A percentile compares a stretch with the other conserved stretches of the same genome.
These are phyloP conservation scores for Lepisosteus oculatus DNA, from an alignment of 2,113 vertebrate genomes.

Conservation along the genomic window DNA sequence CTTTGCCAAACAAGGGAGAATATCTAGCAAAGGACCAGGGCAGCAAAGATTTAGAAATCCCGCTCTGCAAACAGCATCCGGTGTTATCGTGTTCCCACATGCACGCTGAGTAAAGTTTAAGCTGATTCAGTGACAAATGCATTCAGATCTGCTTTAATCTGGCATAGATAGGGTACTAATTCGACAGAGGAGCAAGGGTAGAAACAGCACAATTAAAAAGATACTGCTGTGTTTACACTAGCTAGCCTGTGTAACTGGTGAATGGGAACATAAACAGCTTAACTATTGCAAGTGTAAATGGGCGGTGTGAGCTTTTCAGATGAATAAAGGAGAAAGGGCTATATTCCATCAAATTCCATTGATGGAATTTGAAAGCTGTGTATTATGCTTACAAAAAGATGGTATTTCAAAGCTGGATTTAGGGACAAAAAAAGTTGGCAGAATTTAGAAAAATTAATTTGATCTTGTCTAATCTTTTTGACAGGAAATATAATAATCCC, in stretches of 20 bases:
- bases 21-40: conserved; percentile 26
- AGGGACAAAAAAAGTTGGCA: conserved; percentile 56
- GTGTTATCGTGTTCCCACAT: conserved; percentile 66
- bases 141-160: conserved; percentile 57
- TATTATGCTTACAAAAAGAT: conserved; percentile 59
- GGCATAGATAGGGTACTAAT: conserved; percentile 55
- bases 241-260: conserved; percentile 67
- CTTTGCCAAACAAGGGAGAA: conserved; percentile 25
- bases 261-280: conserved; percentile 72
- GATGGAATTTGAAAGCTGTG: conserved; percentile 67
- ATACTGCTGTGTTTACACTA: conserved; percentile 70
- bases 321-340: conserved; percentile 46
- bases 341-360: conserved; percentile 58
- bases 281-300: conserved; percentile 60
- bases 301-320: conserved; percentile 41
- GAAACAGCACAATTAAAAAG: conserved; percentile 72
- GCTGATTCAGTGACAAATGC: conserved; percentile 67
- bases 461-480: conserved; percentile 68
- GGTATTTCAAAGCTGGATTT: conserved; percentile 68
- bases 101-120: conserved; percentile 72
- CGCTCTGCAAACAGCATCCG: conserved; percentile 51
- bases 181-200: conserved; percentile 59
- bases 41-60: conserved; percentile 32
- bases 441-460: conserved; percentile 59
- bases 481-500: conserved; percentile 56